A percentile compares a stretch with the other conserved stretches of the same genome.
These are phyloP conservation scores for Drosophila nannoptera DNA, from an alignment of 1,140 invertebrate genomes.

Conservation along the genomic window DNA sequence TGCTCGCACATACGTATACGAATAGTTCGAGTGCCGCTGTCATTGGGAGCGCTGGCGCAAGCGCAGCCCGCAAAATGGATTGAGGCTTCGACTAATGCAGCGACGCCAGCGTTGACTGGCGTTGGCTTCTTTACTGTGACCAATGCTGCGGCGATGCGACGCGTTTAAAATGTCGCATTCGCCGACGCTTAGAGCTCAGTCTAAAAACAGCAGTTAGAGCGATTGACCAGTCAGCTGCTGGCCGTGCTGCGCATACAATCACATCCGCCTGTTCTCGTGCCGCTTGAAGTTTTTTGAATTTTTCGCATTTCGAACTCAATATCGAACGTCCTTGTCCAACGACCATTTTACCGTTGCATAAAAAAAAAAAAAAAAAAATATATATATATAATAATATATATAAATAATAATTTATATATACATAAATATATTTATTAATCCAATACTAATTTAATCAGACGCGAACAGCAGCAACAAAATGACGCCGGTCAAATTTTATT, in stretches of 20 bases:
- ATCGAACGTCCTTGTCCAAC: no score
- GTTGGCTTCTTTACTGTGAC: constrained; percentile 12
- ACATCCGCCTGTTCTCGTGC: background rate
- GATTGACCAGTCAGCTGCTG: constrained; percentile 20
- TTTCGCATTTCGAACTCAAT: constrained; percentile 10
- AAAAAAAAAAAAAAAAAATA: background rate
- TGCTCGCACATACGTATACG: background rate
- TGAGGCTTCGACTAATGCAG: constrained; percentile 6
- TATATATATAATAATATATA: background rate
- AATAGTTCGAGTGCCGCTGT: constrained; percentile 2
- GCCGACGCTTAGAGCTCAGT: constrained; percentile 59
- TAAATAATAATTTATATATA: background rate
- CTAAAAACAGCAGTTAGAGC: constrained; percentile 55
- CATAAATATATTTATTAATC: background rate
- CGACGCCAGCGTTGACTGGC: constrained; percentile 17
- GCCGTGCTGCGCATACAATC: constrained; percentile 18
- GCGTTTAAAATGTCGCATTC: constrained; percentile 66
- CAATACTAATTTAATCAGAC: no score
- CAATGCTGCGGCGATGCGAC: constrained; percentile 25
- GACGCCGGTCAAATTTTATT: constrained; percentile 83
- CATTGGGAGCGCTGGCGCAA: constrained; percentile 10
- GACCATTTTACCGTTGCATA: background rate
- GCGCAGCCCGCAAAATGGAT: constrained; percentile 13
- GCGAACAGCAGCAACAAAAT: constrained; percentile 30
- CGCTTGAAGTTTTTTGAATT: constrained; percentile 18